These are phyloP conservation scores for Ptychodera flava DNA, from an alignment of 35 echinoderm and acorn worm genomes.

Conservation along the genomic window DNA sequence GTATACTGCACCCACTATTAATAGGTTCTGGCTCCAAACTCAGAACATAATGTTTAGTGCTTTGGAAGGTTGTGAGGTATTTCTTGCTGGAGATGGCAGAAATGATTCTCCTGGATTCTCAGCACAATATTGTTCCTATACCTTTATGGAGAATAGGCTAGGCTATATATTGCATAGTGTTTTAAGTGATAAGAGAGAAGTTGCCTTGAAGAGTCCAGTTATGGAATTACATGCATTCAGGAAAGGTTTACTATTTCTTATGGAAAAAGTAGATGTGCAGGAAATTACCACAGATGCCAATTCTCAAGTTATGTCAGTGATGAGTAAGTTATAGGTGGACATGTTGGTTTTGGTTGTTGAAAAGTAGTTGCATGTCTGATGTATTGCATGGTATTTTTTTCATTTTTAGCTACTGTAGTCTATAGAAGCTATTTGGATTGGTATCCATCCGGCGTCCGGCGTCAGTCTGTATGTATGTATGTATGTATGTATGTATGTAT, in stretches of 20 bases:
- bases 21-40: conserved; percentile 3
- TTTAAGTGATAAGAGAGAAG: conserved; percentile 25
- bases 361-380: too few species aligned
- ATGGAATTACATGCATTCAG: conserved; percentile 45
- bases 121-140: conserved; percentile 34
- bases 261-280: background rate
- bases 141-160: conserved; percentile 5
- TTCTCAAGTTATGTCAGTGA: conserved; percentile 20
- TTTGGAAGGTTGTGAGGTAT: background rate
- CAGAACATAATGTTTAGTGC: conserved; percentile 2
- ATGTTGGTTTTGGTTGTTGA: too few species aligned
- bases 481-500: too few species aligned
- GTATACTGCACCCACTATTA: too few species aligned
- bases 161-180: conserved; percentile 30
- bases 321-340: too few species aligned
- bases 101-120: conserved; percentile 29
- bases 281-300: conserved; percentile 49
- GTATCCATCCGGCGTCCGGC: too few species aligned
- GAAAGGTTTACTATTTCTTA: conserved; percentile 12
- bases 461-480: too few species aligned
- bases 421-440: too few species aligned
- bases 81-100: conserved; percentile 34
- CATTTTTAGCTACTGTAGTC: too few species aligned
- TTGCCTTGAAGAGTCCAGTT: conserved; percentile 19
- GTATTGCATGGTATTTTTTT: too few species aligned